Percentiles rank a stretch among this genome's conserved stretches.
Evolutionary conservation across 2,888 invertebrate genomes (phyloP).

Genomic region (Mermis nigrescens): DNA sequence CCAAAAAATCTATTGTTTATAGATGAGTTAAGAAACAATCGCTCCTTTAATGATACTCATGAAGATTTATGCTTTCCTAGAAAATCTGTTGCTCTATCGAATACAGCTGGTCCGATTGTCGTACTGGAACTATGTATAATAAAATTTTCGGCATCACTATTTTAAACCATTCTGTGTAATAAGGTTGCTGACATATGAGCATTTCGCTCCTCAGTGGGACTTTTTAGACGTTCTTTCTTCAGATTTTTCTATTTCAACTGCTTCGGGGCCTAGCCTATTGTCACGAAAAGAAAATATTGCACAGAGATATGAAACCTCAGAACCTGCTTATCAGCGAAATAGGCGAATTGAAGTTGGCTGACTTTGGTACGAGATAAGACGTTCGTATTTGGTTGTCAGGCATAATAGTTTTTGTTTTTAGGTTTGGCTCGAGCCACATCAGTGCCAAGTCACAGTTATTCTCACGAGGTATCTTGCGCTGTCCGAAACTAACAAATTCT

Average conservation of each 20-base stretch:
- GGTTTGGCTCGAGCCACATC: conserved; percentile 92
- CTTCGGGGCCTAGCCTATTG: conserved; percentile 86
- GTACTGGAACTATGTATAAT: too few species aligned
- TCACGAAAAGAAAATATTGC: conserved; percentile 81
- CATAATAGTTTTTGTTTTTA: conserved; percentile 20
- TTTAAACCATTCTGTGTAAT: too few species aligned
- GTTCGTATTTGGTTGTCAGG: not conserved
- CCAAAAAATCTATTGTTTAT: too few species aligned
- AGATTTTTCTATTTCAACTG: conserved; percentile 87
- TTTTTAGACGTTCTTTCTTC: conserved; percentile 26
- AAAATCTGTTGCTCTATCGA: too few species aligned
- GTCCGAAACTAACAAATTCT: too few species aligned
- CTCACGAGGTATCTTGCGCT: conserved; percentile 51
- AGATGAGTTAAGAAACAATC: too few species aligned
- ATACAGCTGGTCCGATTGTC: too few species aligned
- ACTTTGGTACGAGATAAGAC: conserved; percentile 48
- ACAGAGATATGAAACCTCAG: conserved; percentile 92
- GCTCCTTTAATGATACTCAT: too few species aligned
- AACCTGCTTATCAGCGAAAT: conserved; percentile 87
- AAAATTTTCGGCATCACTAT: too few species aligned
- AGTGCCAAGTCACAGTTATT: conserved; percentile 92
- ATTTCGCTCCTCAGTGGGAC: not conserved
- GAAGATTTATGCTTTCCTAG: too few species aligned
- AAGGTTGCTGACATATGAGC: too few species aligned
- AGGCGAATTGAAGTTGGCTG: conserved; percentile 90